A percentile compares a stretch with the other conserved stretches of the same genome.
Conservation (phyloP, 1,140 invertebrate species). For the Telenomus remus region DNA sequence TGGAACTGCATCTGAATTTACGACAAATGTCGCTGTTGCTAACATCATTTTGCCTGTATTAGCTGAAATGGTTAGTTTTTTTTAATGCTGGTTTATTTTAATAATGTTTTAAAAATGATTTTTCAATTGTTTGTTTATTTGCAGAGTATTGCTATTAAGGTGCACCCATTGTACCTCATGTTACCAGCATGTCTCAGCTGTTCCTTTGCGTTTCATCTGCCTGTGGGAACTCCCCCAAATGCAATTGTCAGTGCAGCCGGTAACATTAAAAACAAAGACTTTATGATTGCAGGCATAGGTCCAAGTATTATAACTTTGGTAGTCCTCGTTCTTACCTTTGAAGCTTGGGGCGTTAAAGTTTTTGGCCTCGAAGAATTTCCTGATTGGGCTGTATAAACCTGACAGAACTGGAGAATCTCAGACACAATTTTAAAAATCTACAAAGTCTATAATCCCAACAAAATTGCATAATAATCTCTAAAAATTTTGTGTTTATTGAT, state of each 20-base stretch:
- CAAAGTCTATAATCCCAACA: too few species aligned
- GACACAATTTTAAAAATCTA: too few species aligned
- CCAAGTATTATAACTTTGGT: conserved; percentile 85
- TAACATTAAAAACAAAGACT: conserved; percentile 85
- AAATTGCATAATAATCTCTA: too few species aligned
- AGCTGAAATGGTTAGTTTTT: conserved; percentile 79
- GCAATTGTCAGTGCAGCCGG: conserved; percentile 92
- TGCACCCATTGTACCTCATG: conserved; percentile 83
- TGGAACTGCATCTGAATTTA: conserved; percentile 79
- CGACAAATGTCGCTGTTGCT: conserved; percentile 80
- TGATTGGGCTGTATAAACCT: conserved; percentile 65
- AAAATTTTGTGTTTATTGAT: too few species aligned
- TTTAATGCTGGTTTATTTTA: too few species aligned
- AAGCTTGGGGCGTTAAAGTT: conserved; percentile 79
- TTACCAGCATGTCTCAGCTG: conserved; percentile 80
- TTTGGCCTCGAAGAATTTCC: conserved; percentile 78
- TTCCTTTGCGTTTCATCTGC: conserved; percentile 81
- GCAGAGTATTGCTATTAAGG: conserved; percentile 76
- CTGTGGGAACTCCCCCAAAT: conserved; percentile 93
- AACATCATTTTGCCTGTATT: conserved; percentile 81
- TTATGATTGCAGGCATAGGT: conserved; percentile 86
- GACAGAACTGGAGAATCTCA: too few species aligned
- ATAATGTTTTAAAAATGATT: too few species aligned
- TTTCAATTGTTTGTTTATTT: too few species aligned
- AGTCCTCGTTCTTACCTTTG: conserved; percentile 81